These are phyloP conservation scores for Agrochola circellaris DNA, from an alignment of 2,888 invertebrate genomes.

Conservation along the genomic window DNA sequence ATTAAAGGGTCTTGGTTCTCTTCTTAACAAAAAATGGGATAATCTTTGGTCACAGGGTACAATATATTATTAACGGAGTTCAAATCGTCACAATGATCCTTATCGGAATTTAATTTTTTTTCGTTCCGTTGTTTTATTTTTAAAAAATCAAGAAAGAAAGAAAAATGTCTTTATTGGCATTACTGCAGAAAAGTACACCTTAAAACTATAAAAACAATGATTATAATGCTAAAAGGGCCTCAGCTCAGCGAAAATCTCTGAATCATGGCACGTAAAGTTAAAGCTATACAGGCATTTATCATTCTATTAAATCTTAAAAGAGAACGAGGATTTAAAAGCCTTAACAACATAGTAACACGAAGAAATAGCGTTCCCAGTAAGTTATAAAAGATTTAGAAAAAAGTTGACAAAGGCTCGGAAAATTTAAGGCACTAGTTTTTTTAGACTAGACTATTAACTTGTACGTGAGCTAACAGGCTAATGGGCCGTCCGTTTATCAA, in stretches of 20 bases:
- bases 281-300: constrained; percentile 1
- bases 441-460: constrained; percentile 37
- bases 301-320: constrained; percentile 19
- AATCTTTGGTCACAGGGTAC: too few relatives aligned
- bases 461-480: constrained; percentile 28
- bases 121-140: background rate
- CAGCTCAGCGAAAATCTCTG: too few relatives aligned
- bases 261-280: background rate
- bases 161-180: too few relatives aligned
- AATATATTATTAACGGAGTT: background rate
- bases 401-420: constrained; percentile 15
- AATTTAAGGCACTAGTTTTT: constrained; percentile 30
- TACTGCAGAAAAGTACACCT: too few relatives aligned
- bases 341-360: constrained; percentile 12
- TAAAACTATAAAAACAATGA: too few relatives aligned
- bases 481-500: constrained; percentile 62
- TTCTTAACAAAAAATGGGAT: background rate
- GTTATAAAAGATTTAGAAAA: constrained; percentile 26
- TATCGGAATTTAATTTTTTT: too few relatives aligned
- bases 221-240: too few relatives aligned
- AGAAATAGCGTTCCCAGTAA: constrained; percentile 3
- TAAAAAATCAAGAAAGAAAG: background rate
- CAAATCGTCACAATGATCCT: background rate
- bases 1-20: background rate
- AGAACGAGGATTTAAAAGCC: background rate